Evolutionary conservation across 2,888 invertebrate species (phyloP).

Genomic region (Coelopa pilipes): DNA sequence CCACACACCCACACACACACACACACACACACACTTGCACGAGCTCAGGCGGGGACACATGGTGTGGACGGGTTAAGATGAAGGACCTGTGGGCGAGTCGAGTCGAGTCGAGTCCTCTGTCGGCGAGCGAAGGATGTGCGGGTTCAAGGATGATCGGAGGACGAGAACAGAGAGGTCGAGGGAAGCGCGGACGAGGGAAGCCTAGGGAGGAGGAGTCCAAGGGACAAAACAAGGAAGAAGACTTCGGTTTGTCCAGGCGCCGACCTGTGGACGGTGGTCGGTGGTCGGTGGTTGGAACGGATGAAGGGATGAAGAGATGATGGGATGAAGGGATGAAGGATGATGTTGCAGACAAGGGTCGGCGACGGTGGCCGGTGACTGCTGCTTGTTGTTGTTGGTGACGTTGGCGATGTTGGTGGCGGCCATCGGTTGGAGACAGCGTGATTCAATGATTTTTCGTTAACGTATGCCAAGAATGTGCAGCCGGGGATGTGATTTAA

Average conservation of each 20-base stretch:
- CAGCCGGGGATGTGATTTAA: slow-evolving; percentile 28
- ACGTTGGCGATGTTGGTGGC: not conserved
- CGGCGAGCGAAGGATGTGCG: not conserved
- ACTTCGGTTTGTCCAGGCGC: no score
- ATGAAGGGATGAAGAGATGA: no score
- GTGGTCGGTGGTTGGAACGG: no score
- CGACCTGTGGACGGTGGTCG: no score
- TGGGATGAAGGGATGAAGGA: no score
- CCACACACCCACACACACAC: slow-evolving; percentile 43
- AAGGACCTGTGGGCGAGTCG: slow-evolving; percentile 60
- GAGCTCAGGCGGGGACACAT: not conserved
- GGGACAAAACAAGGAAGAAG: no score
- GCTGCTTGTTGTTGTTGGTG: not conserved
- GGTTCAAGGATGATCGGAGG: no score
- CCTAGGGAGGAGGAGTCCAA: no score
- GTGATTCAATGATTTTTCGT: slow-evolving; percentile 59
- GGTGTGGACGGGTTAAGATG: slow-evolving; percentile 52
- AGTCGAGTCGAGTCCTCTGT: slow-evolving; percentile 56
- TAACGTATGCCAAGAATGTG: slow-evolving; percentile 22
- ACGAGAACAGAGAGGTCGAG: no score
- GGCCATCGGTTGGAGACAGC: slow-evolving; percentile 45
- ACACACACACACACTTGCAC: slow-evolving; percentile 17
- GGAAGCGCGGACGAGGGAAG: no score
- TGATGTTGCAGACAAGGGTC: no score
- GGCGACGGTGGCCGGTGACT: not conserved